A percentile compares a stretch with the other conserved stretches of the same genome.
Conservation (phyloP, 2,888 invertebrate species). For the Athetis lepigone region DNA sequence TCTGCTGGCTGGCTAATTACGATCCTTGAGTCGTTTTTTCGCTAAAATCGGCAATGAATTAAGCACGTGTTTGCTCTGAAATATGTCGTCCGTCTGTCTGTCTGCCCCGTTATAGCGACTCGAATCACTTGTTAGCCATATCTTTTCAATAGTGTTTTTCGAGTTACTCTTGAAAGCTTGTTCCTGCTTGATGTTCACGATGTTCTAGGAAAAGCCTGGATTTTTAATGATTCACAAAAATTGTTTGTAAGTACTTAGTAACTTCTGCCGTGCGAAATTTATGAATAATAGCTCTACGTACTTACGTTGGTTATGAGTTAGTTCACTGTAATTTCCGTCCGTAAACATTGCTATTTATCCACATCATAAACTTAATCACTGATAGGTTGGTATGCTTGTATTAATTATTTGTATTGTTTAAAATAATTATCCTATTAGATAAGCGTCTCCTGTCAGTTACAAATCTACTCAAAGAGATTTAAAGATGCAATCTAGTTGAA, state of each 20-base stretch:
- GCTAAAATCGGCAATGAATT: slow-evolving; percentile 61
- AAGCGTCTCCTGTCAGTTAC: too few relatives aligned
- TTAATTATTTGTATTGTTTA: background rate
- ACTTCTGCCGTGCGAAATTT: slow-evolving; percentile 7
- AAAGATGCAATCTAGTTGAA: too few relatives aligned
- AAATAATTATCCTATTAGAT: background rate
- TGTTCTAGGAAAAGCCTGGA: slow-evolving; percentile 1
- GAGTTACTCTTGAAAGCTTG: background rate
- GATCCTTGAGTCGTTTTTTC: slow-evolving; percentile 65
- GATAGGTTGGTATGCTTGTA: background rate
- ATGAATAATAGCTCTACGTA: slow-evolving; percentile 29
- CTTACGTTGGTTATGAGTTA: slow-evolving; percentile 14
- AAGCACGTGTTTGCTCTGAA: slow-evolving; percentile 37
- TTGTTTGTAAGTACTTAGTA: background rate
- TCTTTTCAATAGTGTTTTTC: background rate
- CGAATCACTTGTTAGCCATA: background rate
- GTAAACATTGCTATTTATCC: slow-evolving; percentile 1
- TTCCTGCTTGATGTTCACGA: too few relatives aligned
- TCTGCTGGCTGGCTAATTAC: slow-evolving; percentile 73
- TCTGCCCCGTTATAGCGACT: background rate
- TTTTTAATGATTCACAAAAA: slow-evolving; percentile 25
- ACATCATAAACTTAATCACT: slow-evolving; percentile 1
- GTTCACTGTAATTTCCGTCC: slow-evolving; percentile 17
- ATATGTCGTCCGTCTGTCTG: slow-evolving; percentile 7
- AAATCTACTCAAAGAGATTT: too few relatives aligned